Conservation (phyloP, 2,888 invertebrate genomes). For the Eupithecia subumbrata region DNA sequence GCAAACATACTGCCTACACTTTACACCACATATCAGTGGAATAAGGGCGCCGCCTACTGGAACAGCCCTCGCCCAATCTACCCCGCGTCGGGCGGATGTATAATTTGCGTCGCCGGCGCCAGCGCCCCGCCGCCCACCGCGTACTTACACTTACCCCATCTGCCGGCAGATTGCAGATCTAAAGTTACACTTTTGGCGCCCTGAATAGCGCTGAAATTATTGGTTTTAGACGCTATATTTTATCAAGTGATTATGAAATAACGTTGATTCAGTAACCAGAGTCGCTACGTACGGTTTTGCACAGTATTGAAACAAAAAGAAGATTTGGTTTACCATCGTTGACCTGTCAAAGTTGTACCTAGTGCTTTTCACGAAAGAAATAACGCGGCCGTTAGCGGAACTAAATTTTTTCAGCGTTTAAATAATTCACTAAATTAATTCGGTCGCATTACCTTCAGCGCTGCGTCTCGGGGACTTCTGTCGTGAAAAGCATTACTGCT, state of each 20-base stretch:
- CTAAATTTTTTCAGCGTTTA: too few species aligned
- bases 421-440: too few species aligned
- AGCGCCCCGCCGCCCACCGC: background rate
- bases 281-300: too few species aligned
- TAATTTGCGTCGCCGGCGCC: slow-evolving; percentile 15
- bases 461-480: too few species aligned
- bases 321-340: too few species aligned
- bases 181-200: slow-evolving; percentile 17
- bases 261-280: background rate
- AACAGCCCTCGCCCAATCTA: slow-evolving; percentile 31
- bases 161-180: background rate
- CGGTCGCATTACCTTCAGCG: too few species aligned
- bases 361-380: too few species aligned
- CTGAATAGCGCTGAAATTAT: slow-evolving; percentile 19
- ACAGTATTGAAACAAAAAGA: too few species aligned
- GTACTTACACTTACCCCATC: background rate
- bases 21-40: background rate
- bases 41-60: slow-evolving; percentile 2
- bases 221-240: background rate
- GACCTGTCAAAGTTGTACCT: too few species aligned
- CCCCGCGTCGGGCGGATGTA: slow-evolving; percentile 8
- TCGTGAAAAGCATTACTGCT: too few species aligned
- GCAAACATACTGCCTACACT: background rate
- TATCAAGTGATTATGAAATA: background rate
- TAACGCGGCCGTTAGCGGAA: too few species aligned